Conservation (phyloP, 1,140 invertebrate genomes). For the Brachionus asplanchnoidis region DNA sequence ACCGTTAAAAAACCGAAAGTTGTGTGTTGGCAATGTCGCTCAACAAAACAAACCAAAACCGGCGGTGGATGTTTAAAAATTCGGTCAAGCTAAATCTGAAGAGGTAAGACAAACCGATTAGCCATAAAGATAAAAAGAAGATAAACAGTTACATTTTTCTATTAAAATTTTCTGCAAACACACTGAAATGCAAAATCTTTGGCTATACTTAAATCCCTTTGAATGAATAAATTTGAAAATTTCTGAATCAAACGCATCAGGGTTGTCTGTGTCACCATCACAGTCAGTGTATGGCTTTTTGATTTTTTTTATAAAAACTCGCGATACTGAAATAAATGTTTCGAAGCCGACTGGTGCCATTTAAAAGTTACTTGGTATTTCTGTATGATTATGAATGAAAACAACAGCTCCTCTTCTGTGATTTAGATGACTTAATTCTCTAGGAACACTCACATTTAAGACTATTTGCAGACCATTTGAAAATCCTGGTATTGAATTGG, state of each 20-base stretch:
- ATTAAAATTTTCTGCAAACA: not conserved
- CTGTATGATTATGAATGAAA: not conserved
- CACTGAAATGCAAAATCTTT: not conserved
- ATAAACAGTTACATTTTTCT: not conserved
- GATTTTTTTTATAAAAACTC: not conserved
- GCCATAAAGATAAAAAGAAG: not conserved
- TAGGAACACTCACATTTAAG: not conserved
- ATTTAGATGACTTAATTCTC: not conserved
- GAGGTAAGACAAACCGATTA: no score
- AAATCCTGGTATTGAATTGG: not conserved
- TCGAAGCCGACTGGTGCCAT: not conserved
- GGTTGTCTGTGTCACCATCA: not conserved
- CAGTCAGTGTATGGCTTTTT: constrained; percentile 9
- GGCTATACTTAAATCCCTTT: not conserved
- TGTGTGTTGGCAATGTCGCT: no score
- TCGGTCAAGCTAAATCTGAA: no score
- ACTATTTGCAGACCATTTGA: not conserved
- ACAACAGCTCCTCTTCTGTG: not conserved
- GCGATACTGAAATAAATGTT: not conserved
- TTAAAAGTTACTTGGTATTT: not conserved
- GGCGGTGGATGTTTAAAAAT: no score
- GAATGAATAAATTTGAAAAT: not conserved
- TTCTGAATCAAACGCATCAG: not conserved
- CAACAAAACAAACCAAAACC: no score
- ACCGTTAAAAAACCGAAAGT: no score